These are phyloP conservation scores for Timema cristinae DNA, from an alignment of 2,888 invertebrate genomes.

Conservation along the genomic window DNA sequence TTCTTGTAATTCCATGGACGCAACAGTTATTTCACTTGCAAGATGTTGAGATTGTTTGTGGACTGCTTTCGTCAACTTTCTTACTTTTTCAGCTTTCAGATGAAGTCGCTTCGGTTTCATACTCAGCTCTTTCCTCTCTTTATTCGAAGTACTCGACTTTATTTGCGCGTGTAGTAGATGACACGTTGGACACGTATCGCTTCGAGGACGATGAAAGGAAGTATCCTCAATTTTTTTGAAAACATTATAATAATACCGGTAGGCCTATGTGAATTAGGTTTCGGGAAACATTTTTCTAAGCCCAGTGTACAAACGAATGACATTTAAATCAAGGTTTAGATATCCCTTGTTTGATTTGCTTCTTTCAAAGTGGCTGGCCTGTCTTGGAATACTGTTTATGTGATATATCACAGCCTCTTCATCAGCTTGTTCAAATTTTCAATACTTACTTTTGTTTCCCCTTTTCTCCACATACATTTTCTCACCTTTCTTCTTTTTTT, in stretches of 20 bases:
- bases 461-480: neutral
- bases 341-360: neutral
- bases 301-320: neutral
- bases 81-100: too few relatives aligned
- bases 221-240: neutral
- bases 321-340: neutral
- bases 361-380: neutral
- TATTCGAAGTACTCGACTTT: neutral
- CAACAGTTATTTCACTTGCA: too few relatives aligned
- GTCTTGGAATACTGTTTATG: neutral
- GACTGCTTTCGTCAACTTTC: too few relatives aligned
- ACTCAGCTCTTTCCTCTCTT: neutral
- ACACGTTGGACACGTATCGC: neutral
- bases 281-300: neutral
- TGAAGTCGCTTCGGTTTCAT: neutral
- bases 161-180: neutral
- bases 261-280: neutral
- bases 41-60: too few relatives aligned
- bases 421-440: neutral
- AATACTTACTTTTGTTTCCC: neutral
- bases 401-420: neutral
- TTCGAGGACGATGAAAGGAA: neutral
- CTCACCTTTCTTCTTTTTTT: neutral
- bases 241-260: neutral
- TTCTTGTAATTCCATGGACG: too few relatives aligned